phyloP scores from a whole-genome alignment of 2,113 vertebrate genomes.

The Plectropomus leopardus region DNA sequence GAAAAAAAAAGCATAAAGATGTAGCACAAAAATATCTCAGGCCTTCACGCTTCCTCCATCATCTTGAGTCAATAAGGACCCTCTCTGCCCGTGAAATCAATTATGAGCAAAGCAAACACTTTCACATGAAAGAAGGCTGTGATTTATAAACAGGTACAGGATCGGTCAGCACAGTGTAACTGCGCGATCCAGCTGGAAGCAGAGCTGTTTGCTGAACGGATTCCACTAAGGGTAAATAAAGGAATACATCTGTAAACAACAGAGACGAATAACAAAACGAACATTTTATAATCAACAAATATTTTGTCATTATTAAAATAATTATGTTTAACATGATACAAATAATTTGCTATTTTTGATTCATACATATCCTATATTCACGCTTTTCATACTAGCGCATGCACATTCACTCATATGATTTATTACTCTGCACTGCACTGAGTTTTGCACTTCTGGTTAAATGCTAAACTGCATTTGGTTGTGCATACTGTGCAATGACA shows the following conservation, averaged over 20 bases:
- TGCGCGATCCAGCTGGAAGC: neutral
- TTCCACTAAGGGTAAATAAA: slow-evolving; percentile 19
- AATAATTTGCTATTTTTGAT: too few relatives aligned
- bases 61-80: slow-evolving; percentile 25
- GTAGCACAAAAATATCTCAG: neutral
- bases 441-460: neutral
- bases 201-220: slow-evolving; percentile 6
- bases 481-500: neutral
- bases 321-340: too few relatives aligned
- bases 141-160: slow-evolving; percentile 36
- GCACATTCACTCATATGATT: too few relatives aligned
- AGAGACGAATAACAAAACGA: neutral
- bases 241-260: slow-evolving; percentile 5
- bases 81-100: slow-evolving; percentile 24
- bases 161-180: neutral
- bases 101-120: slow-evolving; percentile 38
- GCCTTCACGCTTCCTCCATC: slow-evolving; percentile 1
- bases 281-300: neutral
- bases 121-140: slow-evolving; percentile 28
- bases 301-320: neutral
- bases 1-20: neutral
- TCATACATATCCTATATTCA: neutral
- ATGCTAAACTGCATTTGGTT: neutral
- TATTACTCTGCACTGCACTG: neutral
- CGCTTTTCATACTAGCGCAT: neutral